Base-by-base conservation (phyloP, 2,888 invertebrate genomes). In the Hirtodrosophila confusa region DNA sequence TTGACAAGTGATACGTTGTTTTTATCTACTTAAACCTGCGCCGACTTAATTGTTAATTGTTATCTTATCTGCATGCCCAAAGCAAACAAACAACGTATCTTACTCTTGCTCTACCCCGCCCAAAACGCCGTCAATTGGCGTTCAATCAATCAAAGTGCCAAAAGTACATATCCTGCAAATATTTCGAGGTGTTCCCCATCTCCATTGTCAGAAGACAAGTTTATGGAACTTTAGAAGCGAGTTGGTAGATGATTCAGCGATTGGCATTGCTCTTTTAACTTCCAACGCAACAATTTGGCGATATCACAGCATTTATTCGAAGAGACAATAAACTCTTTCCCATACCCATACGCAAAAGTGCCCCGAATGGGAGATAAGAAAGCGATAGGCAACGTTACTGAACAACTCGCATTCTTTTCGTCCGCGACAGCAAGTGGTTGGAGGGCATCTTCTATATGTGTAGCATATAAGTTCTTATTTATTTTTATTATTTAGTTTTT, bases 41-140 rank as follows among this genome's bases (percentile, higher is more conserved):
- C 44, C 33, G 45, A 43, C 39, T 62, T 68, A 58, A 58, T 36
- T 68, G 53, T 62, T 68, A 58, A 58, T 36, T 68, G 53, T 63
- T 75, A 74, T 74, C 74, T 74, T 74, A 74, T 74, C 73, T 66
- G 61, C 2, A 44, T 66, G 41, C 23, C 24, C 41, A 43, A 53
- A 49, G 48, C 51, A 49, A 48, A 65, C 47, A 58, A 40, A 35
- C 37, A 44, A 9, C 29, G 23, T 31, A 27, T 39, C 49, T 35
- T 57, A 47, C 31, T 24, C 29, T 44, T 27, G 23, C 7, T 23
- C 7, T 23, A 31, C 53, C 7, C n/a, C 49, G 17, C 49, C 23
- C 31, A 37, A 50, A 29, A 61, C 12, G 17, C 44, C 47, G 40
- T 11, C 35, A 64, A 31, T 31, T 8, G 9, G 9, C 31, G 31